Conservation (phyloP, 2,113 vertebrate genomes). For the Percina caprodes region DNA sequence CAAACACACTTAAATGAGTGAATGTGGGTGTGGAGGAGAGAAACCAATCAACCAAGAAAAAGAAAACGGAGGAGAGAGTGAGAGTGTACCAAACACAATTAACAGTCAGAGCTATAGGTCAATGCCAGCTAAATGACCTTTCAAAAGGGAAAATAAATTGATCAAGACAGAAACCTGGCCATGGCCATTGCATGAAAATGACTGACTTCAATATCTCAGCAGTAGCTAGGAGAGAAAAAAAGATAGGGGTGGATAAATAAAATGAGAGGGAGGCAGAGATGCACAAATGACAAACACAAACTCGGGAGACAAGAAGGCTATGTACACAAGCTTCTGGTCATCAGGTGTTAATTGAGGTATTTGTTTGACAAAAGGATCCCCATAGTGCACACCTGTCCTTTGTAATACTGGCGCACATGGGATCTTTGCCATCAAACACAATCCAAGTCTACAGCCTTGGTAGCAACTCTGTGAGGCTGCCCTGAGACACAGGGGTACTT, state of each 20-base stretch:
- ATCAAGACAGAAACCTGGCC: slow-evolving; percentile 6
- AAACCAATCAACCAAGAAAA: slow-evolving; percentile 10
- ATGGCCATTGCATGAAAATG: slow-evolving; percentile 22
- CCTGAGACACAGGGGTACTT: background rate
- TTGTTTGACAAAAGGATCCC: background rate
- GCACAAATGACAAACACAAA: background rate
- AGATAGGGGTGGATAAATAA: background rate
- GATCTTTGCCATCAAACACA: background rate
- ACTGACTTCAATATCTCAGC: background rate
- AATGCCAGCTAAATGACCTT: slow-evolving; percentile 13
- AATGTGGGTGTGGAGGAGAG: slow-evolving; percentile 26
- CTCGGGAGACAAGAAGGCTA: background rate
- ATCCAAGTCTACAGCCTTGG: background rate
- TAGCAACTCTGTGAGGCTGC: background rate
- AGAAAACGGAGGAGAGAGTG: background rate
- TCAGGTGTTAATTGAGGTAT: background rate
- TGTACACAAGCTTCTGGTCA: background rate
- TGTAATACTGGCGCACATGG: background rate
- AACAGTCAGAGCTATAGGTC: slow-evolving; percentile 11
- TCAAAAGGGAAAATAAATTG: background rate
- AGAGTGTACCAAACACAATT: slow-evolving; percentile 5
- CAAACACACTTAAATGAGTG: slow-evolving; percentile 22
- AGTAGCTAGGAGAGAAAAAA: background rate
- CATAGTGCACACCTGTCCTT: background rate
- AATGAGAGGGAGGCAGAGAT: background rate